Evolutionary conservation across 2,113 vertebrate genomes (phyloP), one percentile per base, ranked within the genome.

Genomic region (Piprites chloris): DNA sequence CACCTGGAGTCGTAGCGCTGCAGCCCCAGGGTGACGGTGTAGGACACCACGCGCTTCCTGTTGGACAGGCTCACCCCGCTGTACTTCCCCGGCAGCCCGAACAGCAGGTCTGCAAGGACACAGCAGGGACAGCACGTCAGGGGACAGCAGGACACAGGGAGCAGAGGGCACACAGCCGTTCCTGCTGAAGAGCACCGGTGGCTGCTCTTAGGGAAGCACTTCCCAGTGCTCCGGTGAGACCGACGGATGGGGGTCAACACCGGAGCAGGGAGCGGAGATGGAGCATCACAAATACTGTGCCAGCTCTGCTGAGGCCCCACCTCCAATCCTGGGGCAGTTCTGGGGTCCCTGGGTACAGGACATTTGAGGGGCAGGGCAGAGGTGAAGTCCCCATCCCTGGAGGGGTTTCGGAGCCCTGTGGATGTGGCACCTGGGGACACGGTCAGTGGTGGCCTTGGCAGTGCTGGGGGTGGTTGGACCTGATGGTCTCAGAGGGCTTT

Each of bases 1-100:
- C 87, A 99, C 99, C 98, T 98, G 90, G 99, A 97, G 14, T 99
- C 98, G 14, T 99, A 99, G 42, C 30, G 97, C 97, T 97, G 98
- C 58, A 99, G 98, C 55, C 98, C 99, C 73, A 99, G 93, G 1
- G 99, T 99, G 97, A 99, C 97, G 2, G 98, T 99, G 95, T 99
- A 99, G 0, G 98, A 98, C 56, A 99, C 99, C 91, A 99, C 98
- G 12, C 98, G 97, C 90, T 98, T 99, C 96, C 98, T 98, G 72
- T 98, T 98, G 73, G 98, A 99, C 50, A 99, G 98, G 95, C 96
- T 99, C 87, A 99, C 98, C 7, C 99, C 99, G 0, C 99, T 99
- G 98, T 98, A 98, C 88, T 98, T 98, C 65, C 99, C 99, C 0
- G 99, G 99, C 30, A 99, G 98, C 0, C 99, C 99, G 3, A 99